phyloP scores from a whole-genome alignment of 2,113 vertebrate genomes.

The Oplegnathus fasciatus region DNA sequence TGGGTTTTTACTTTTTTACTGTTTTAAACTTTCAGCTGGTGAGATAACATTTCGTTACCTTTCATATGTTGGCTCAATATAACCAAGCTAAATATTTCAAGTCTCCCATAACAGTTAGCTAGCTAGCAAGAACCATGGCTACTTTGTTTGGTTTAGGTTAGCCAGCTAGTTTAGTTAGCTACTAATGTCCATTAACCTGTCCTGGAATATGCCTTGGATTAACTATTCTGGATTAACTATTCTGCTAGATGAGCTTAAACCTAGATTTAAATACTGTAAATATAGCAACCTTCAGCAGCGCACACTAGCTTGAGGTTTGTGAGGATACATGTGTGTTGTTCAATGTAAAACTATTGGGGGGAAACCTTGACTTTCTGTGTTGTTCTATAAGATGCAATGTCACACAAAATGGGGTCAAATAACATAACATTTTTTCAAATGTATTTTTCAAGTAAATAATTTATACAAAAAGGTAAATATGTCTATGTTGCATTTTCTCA shows the following conservation, averaged over 20 bases:
- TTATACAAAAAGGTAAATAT: not conserved
- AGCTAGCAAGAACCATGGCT: not conserved
- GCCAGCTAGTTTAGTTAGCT: no score
- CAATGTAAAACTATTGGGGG: not conserved
- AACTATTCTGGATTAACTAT: not conserved
- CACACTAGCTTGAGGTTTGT: not conserved
- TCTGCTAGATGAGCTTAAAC: not conserved
- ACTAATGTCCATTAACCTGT: no score
- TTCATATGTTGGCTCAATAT: not conserved
- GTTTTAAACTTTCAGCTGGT: conserved; percentile 19
- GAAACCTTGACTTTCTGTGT: no score
- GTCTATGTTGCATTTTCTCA: not conserved
- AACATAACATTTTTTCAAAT: not conserved
- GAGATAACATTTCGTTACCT: not conserved
- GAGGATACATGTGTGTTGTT: not conserved
- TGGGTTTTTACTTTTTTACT: not conserved
- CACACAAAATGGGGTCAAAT: not conserved
- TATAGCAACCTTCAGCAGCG: not conserved
- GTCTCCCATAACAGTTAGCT: not conserved
- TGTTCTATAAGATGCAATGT: not conserved
- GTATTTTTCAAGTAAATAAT: not conserved
- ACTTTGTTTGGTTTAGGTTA: not conserved
- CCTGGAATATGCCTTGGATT: not conserved
- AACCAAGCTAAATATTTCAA: not conserved
- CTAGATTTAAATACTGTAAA: not conserved